phyloP scores from a whole-genome alignment of 2,888 invertebrate species.

The Syrphus vitripennis region DNA sequence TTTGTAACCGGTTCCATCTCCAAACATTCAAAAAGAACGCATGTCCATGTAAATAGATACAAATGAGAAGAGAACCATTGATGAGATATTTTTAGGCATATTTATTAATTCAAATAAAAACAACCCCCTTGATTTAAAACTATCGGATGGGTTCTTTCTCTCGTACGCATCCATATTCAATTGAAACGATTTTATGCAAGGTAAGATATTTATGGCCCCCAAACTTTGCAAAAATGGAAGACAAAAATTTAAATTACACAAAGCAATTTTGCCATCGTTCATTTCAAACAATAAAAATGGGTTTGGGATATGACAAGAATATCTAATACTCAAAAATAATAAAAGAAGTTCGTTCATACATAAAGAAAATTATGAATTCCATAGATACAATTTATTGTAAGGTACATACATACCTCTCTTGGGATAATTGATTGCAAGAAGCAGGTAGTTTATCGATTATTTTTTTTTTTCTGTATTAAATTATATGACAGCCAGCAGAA shows the following conservation, averaged over 20 bases:
- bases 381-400: too few relatives aligned
- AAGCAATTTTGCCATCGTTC: background rate
- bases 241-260: background rate
- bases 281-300: background rate
- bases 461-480: background rate
- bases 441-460: slow-evolving; percentile 1
- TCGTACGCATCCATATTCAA: background rate
- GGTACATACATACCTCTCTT: background rate
- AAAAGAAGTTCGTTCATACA: background rate
- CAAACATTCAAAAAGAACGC: background rate
- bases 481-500: background rate
- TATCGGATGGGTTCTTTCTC: background rate
- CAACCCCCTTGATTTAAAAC: background rate
- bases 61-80: background rate
- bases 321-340: background rate
- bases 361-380: background rate
- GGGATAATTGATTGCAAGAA: background rate
- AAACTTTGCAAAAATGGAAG: slow-evolving; percentile 1
- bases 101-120: background rate
- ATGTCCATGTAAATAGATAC: too few relatives aligned
- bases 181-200: slow-evolving; percentile 19
- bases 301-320: background rate
- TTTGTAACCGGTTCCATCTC: background rate
- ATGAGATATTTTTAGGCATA: background rate
- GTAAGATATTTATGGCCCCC: slow-evolving; percentile 12